Evolutionary conservation across 1,140 invertebrate species (phyloP).

Genomic region (Elysia chlorotica): DNA sequence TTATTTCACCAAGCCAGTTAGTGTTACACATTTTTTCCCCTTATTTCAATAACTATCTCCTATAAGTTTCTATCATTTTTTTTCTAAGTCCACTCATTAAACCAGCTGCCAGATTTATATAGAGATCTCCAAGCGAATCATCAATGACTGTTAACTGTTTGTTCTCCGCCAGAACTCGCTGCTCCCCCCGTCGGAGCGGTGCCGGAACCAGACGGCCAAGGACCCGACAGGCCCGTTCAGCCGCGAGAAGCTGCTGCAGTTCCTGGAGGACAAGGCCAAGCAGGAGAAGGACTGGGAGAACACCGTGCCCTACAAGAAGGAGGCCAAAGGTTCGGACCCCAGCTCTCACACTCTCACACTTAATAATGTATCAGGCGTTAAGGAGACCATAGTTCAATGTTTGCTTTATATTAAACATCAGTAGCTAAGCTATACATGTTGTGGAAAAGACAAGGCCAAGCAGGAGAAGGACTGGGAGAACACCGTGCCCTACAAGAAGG

Average conservation of each 20-base stretch:
- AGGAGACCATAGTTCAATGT: background rate
- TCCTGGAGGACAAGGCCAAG: too few relatives aligned
- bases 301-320: background rate
- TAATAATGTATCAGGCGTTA: background rate
- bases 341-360: background rate
- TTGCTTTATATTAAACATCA: background rate
- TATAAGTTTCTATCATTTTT: too few relatives aligned
- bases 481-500: slow-evolving; percentile 83
- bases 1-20: too few relatives aligned
- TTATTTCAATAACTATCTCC: too few relatives aligned
- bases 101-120: too few relatives aligned
- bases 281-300: background rate
- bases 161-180: slow-evolving; percentile 84
- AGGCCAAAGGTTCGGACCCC: background rate
- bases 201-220: slow-evolving; percentile 94
- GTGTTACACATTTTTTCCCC: too few relatives aligned
- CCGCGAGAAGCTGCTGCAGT: slow-evolving; percentile 94
- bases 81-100: too few relatives aligned
- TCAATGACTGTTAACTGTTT: too few relatives aligned
- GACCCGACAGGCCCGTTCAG: slow-evolving; percentile 92
- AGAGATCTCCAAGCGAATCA: too few relatives aligned
- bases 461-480: slow-evolving; percentile 98
- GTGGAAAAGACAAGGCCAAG: slow-evolving; percentile 80
- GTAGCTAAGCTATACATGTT: too few relatives aligned
- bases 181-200: slow-evolving; percentile 93